These are phyloP conservation scores for Andinoacara biseriatus DNA, from an alignment of 2,113 vertebrate species.

Conservation along the genomic window DNA sequence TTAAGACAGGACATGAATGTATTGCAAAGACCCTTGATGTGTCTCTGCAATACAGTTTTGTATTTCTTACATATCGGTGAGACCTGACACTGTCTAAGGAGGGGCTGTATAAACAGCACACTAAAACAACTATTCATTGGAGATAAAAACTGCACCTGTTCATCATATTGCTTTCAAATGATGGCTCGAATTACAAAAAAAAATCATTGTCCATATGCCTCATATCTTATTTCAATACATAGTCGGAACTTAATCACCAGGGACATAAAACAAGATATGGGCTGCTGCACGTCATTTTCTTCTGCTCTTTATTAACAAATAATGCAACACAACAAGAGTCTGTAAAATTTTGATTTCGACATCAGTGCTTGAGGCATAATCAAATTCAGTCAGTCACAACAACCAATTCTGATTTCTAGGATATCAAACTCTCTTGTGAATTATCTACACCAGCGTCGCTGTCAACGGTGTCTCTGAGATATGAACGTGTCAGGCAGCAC, in stretches of 20 bases:
- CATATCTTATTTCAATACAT: background rate
- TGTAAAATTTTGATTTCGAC: fast-evolving
- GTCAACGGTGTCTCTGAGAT: no score
- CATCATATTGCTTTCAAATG: background rate
- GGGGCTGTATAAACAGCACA: background rate
- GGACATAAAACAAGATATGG: background rate
- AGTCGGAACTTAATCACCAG: background rate
- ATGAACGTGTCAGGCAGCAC: background rate
- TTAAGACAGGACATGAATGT: background rate
- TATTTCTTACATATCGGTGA: background rate
- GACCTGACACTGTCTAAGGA: background rate
- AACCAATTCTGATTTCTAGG: background rate
- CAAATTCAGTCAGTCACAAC: background rate
- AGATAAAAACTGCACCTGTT: background rate
- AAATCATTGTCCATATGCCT: background rate
- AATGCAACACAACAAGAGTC: background rate
- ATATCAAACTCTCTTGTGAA: background rate
- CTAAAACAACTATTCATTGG: background rate
- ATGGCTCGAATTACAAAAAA: background rate
- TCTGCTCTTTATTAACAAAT: background rate
- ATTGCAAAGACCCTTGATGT: background rate
- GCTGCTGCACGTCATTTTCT: background rate
- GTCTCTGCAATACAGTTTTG: background rate
- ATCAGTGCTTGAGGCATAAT: background rate
- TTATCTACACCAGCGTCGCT: no score